Conservation (phyloP, 1,140 invertebrate genomes). For the Drosophila pseudoobscura region DNA sequence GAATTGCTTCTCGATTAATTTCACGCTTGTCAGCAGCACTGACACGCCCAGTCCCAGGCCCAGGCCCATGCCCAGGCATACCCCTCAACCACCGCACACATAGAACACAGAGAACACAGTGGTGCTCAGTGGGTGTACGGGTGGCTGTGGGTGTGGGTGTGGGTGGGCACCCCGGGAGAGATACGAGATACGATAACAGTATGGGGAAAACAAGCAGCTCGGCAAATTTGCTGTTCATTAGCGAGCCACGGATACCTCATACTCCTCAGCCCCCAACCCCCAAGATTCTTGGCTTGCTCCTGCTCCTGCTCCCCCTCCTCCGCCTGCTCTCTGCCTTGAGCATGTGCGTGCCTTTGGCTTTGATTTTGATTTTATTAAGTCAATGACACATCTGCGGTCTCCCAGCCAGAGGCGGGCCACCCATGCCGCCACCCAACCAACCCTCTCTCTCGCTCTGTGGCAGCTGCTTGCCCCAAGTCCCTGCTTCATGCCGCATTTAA, state of each 20-base stretch:
- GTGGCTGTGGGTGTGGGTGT: background rate
- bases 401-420: conserved; percentile 7
- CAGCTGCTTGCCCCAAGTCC: conserved; percentile 3
- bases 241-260: conserved; percentile 38
- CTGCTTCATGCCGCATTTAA: conserved; percentile 67
- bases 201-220: conserved; percentile 21
- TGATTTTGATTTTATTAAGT: conserved; percentile 82
- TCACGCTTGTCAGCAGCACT: conserved; percentile 78
- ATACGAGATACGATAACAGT: background rate
- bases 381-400: conserved; percentile 81
- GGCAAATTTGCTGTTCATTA: conserved; percentile 77
- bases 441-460: background rate
- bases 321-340: conserved; percentile 31
- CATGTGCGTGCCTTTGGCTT: conserved; percentile 78
- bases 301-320: background rate
- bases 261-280: background rate
- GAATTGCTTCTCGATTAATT: conserved; percentile 81
- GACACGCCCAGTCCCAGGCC: conserved; percentile 62
- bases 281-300: background rate
- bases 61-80: background rate
- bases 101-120: background rate
- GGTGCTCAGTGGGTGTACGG: no score
- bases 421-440: conserved; percentile 9
- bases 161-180: conserved; percentile 2
- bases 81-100: background rate